Evolutionary conservation across 2,888 invertebrate genomes (phyloP).

Genomic region (Anoncus sp.): DNA sequence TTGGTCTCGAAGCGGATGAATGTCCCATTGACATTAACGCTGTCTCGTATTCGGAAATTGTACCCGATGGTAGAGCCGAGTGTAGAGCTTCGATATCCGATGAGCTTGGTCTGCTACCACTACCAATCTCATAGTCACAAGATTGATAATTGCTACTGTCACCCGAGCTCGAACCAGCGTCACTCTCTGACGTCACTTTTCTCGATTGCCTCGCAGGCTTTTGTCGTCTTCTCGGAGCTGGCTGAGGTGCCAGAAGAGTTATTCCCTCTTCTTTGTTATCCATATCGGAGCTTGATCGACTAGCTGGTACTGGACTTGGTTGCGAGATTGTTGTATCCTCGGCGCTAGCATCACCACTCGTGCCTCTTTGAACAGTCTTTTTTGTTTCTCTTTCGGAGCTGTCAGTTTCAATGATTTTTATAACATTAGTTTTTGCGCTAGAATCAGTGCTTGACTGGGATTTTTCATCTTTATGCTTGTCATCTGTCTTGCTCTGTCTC

Average conservation of each 20-base stretch:
- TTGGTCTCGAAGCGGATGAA: slow-evolving; percentile 89
- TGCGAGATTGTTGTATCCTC: slow-evolving; percentile 37
- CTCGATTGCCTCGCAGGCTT: slow-evolving; percentile 78
- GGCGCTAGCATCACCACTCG: slow-evolving; percentile 42
- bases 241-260: slow-evolving; percentile 73
- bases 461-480: slow-evolving; percentile 68
- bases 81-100: slow-evolving; percentile 93
- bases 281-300: slow-evolving; percentile 79
- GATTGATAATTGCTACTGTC: slow-evolving; percentile 94
- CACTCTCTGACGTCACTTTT: slow-evolving; percentile 91
- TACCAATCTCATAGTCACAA: slow-evolving; percentile 91
- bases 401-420: slow-evolving; percentile 54
- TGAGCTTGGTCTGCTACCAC: slow-evolving; percentile 91
- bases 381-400: slow-evolving; percentile 60
- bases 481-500: slow-evolving; percentile 47
- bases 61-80: slow-evolving; percentile 86
- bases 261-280: slow-evolving; percentile 70
- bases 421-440: slow-evolving; percentile 68
- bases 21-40: slow-evolving; percentile 92
- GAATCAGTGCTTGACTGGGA: slow-evolving; percentile 66
- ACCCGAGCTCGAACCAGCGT: slow-evolving; percentile 93
- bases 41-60: slow-evolving; percentile 94
- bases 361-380: slow-evolving; percentile 66
- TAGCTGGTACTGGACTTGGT: slow-evolving; percentile 72
- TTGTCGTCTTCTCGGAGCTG: slow-evolving; percentile 80